A percentile compares a stretch with the other conserved stretches of the same genome.
Evolutionary conservation across 1,140 invertebrate genomes (phyloP).

Genomic region (Apocrypta bakeri): DNA sequence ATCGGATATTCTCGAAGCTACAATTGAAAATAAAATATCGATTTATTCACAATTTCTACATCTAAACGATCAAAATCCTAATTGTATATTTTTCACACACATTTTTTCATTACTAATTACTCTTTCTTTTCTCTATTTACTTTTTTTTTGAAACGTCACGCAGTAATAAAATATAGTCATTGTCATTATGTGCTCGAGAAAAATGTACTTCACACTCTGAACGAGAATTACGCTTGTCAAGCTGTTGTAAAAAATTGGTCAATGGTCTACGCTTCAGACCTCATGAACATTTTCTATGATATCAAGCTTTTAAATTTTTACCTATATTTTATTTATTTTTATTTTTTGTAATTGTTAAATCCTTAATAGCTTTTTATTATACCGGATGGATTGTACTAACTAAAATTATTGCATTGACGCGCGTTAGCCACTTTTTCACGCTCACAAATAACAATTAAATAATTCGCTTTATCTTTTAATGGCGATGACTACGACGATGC

Average conservation of each 20-base stretch:
- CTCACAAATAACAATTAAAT: constrained; percentile 2
- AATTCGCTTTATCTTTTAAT: constrained; percentile 33
- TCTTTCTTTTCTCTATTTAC: constrained; percentile 57
- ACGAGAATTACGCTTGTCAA: constrained; percentile 19
- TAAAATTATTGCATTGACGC: constrained; percentile 11
- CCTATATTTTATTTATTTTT: constrained; percentile 6
- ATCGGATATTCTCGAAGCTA: constrained; percentile 55
- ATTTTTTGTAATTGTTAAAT: not conserved
- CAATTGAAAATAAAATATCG: constrained; percentile 43
- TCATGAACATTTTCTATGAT: constrained; percentile 34
- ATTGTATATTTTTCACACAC: constrained; percentile 35
- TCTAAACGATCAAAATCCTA: constrained; percentile 38
- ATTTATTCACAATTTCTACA: constrained; percentile 41
- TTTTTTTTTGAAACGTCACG: constrained; percentile 62
- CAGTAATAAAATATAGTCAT: constrained; percentile 72
- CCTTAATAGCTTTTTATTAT: not conserved
- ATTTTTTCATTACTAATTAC: constrained; percentile 55
- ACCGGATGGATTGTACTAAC: not conserved
- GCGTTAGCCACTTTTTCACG: not conserved
- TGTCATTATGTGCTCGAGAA: constrained; percentile 62
- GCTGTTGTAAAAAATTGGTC: constrained; percentile 59
- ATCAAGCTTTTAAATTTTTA: constrained; percentile 28
- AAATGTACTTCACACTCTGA: constrained; percentile 55
- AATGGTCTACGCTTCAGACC: constrained; percentile 47
- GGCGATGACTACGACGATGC: constrained; percentile 15